Conservation (phyloP, 1,140 invertebrate genomes). For the Monomorium pharaonis region DNA sequence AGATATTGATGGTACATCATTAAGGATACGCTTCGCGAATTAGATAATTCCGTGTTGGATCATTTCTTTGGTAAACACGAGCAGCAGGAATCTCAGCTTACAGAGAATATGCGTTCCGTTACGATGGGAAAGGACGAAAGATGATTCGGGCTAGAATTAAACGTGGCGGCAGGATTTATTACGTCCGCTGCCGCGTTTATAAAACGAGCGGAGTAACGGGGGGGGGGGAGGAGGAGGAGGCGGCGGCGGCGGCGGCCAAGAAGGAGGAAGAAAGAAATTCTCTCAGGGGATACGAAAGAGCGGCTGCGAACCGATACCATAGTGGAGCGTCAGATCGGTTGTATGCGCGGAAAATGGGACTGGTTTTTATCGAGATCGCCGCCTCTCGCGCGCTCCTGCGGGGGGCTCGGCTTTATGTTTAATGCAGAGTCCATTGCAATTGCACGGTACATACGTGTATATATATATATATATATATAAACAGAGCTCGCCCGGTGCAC, state of each 20-base stretch:
- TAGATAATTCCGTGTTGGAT: neutral
- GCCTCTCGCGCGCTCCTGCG: slow-evolving; percentile 64
- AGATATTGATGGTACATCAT: neutral
- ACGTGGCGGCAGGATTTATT: slow-evolving; percentile 71
- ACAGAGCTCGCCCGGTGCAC: slow-evolving; percentile 47
- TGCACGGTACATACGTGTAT: slow-evolving; percentile 47
- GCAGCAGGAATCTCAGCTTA: neutral
- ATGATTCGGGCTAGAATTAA: slow-evolving; percentile 62
- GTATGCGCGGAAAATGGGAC: slow-evolving; percentile 78
- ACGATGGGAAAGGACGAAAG: slow-evolving; percentile 23
- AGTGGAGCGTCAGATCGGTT: slow-evolving; percentile 77
- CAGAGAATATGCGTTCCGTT: neutral
- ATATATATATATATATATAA: slow-evolving; percentile 54
- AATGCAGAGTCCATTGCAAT: slow-evolving; percentile 73
- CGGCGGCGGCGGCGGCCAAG: neutral
- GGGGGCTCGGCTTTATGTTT: slow-evolving; percentile 73
- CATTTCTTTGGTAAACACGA: neutral
- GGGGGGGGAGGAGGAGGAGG: slow-evolving; percentile 51
- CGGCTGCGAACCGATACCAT: slow-evolving; percentile 65
- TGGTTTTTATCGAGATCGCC: slow-evolving; percentile 73
- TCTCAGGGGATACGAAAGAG: slow-evolving; percentile 46
- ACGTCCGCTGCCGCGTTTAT: slow-evolving; percentile 59
- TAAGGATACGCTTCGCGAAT: neutral
- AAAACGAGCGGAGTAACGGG: slow-evolving; percentile 28
- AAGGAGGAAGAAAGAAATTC: slow-evolving; percentile 67